Conservation (phyloP, 2,888 invertebrate species). For the Bunonema sp. region DNA sequence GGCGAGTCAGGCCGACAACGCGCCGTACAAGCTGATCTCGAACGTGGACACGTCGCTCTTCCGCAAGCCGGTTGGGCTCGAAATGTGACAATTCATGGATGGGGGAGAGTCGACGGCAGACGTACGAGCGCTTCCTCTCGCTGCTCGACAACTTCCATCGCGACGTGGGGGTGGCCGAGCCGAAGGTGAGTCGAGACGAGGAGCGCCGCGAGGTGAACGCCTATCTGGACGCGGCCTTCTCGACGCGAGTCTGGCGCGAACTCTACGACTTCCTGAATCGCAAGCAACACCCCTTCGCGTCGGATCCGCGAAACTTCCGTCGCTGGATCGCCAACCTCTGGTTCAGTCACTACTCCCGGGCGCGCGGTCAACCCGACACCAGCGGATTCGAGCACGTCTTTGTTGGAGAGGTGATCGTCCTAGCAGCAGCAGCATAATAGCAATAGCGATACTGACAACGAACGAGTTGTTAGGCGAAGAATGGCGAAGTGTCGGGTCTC, state of each 20-base stretch:
- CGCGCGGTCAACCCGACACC: constrained; percentile 59
- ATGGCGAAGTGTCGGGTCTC: constrained; percentile 58
- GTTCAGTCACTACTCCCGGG: constrained; percentile 64
- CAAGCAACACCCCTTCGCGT: constrained; percentile 3
- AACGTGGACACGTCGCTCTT: constrained; percentile 19
- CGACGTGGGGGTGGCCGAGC: constrained; percentile 47
- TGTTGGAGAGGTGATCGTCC: constrained; percentile 59
- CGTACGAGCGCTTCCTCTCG: constrained; percentile 60
- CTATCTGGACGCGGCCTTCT: constrained; percentile 63
- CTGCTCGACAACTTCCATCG: constrained; percentile 74
- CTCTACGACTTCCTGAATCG: constrained; percentile 61
- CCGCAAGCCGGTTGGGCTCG: constrained; percentile 24
- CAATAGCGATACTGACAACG: background rate
- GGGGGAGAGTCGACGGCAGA: constrained; percentile 46
- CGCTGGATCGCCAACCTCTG: constrained; percentile 46
- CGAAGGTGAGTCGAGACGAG: constrained; percentile 42
- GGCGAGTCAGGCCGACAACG: background rate
- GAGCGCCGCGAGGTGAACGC: constrained; percentile 65
- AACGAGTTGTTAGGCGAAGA: constrained; percentile 49
- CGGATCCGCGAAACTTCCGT: constrained; percentile 25
- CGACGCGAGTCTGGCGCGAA: constrained; percentile 62
- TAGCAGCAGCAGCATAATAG: background rate
- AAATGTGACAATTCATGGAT: too few species aligned
- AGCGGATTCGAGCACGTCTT: constrained; percentile 84
- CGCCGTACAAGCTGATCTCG: constrained; percentile 4